A percentile compares a stretch with the other conserved stretches of the same genome.
These are phyloP conservation scores for Trachelus troglodyta DNA, from an alignment of 2,888 invertebrate species.

Conservation along the genomic window DNA sequence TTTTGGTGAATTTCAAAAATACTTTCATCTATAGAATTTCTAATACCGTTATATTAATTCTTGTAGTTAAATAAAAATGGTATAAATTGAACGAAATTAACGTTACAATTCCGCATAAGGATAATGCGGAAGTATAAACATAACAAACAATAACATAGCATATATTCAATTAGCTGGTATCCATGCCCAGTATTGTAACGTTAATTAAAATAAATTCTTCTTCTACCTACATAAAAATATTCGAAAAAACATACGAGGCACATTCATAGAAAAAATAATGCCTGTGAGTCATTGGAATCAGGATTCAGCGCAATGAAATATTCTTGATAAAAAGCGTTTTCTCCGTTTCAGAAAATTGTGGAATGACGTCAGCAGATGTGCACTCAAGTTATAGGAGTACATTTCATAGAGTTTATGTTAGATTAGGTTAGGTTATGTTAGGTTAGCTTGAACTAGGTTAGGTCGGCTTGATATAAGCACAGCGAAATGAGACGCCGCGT, in stretches of 20 bases:
- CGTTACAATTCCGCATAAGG: background rate
- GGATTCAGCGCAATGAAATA: background rate
- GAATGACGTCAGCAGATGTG: background rate
- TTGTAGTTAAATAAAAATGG: background rate
- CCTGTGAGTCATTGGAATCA: background rate
- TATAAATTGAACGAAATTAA: background rate
- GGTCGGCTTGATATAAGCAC: background rate
- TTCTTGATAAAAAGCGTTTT: background rate
- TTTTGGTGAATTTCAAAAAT: background rate
- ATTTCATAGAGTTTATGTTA: background rate
- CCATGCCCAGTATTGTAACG: background rate
- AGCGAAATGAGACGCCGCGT: background rate
- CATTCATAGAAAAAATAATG: background rate
- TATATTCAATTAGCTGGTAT: background rate
- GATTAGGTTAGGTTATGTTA: background rate
- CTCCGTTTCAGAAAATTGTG: background rate
- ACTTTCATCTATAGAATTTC: background rate
- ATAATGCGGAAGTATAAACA: background rate
- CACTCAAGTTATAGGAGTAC: background rate
- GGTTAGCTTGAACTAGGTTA: background rate
- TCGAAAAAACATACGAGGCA: background rate
- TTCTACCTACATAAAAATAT: background rate
- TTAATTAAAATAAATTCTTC: background rate
- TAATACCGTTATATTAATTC: background rate
- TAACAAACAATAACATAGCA: background rate